Evolutionary conservation across 92 coral and sea anemone genomes (phyloP), one percentile per base, ranked within the genome.

Genomic region (Pocillopora grandis): DNA sequence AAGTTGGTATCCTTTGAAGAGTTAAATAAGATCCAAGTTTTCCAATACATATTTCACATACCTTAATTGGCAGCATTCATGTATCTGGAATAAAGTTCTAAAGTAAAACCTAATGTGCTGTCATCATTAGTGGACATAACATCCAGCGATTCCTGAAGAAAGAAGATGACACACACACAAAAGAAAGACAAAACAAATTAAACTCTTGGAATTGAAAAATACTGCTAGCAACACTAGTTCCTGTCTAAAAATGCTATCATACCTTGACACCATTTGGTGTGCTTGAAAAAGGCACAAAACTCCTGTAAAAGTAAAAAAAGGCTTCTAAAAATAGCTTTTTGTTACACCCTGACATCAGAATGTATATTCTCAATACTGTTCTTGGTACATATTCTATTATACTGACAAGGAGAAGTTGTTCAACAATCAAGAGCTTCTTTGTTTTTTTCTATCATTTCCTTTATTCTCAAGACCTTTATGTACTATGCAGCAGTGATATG

Each of bases 111-210:
- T 35, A 96, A 84, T 0, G 98, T 92, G 69, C 91, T 96, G 78
- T 96, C 99, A 90, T 96, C 97, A 82, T 96, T 94, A 14, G 92
- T 89, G 20, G 92, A 88, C 97, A 94, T 94, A 4, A 96, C 97
- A 80, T 88, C 98, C 58, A 90, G 85, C 0, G 98, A 96, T 75
- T 94, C 99, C 99, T 96, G 56, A 10, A 90, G 62, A 77, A 4
- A 12, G 11, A 10, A 77, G 1, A 14, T 1, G 19, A 42, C 19
- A 56, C 1, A 52, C 77, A 69, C 27, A 27, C 27, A 35, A 36
- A 12, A 18, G 13, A 67, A 11, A 2, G 12, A 27, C 6, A 18
- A 9, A 2, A 68, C 15, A 16, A 87, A 49, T 2, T 67, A 58
- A 61, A 9, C 18, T 2, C 58, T 21, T 56, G 12, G 33, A 76